phyloP scores from a whole-genome alignment of 2,888 invertebrate species.

The Cotesia congregata region DNA sequence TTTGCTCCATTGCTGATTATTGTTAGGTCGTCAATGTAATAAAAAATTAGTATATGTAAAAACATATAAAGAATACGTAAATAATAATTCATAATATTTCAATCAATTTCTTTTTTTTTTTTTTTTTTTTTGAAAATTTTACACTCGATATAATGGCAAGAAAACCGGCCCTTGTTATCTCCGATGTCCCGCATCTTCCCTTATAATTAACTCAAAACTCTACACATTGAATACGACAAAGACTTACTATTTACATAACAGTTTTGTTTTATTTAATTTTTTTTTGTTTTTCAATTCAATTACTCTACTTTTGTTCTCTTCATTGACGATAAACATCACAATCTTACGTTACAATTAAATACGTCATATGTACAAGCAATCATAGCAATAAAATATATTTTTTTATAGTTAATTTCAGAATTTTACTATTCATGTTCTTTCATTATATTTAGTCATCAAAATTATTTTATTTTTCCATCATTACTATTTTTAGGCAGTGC shows the following conservation, averaged over 20 bases:
- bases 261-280: constrained; percentile 24
- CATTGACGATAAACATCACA: neutral
- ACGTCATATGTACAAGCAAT: constrained; percentile 23
- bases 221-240: constrained; percentile 28
- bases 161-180: constrained; percentile 42
- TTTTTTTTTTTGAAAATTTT: neutral
- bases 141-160: constrained; percentile 43
- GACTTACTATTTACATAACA: constrained; percentile 32
- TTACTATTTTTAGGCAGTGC: constrained; percentile 33
- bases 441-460: neutral
- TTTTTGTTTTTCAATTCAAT: neutral
- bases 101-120: neutral
- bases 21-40: too few species aligned
- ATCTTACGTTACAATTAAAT: neutral
- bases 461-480: constrained; percentile 15
- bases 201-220: constrained; percentile 20
- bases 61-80: too few species aligned
- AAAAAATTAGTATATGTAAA: too few species aligned
- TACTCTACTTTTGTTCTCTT: neutral
- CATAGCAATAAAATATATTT: constrained; percentile 8
- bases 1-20: too few species aligned
- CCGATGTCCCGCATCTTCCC: constrained; percentile 37
- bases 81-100: too few species aligned
- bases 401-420: constrained; percentile 2
- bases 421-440: neutral